A percentile compares a stretch with the other conserved stretches of the same genome.
phyloP scores from a whole-genome alignment of 2,888 invertebrate species.

The Papilio elwesi region DNA sequence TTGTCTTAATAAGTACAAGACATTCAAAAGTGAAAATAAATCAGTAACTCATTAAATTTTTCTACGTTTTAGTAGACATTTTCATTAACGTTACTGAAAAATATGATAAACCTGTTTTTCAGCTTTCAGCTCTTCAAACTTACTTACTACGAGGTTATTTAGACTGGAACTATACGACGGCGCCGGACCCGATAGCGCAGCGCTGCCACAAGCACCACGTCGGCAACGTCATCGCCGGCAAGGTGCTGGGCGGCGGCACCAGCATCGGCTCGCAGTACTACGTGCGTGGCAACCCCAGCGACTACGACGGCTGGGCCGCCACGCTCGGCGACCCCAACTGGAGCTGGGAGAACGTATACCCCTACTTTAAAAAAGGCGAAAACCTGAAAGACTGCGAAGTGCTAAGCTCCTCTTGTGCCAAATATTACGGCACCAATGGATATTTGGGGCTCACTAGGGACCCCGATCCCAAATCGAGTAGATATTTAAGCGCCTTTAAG shows the following conservation, averaged over 20 bases:
- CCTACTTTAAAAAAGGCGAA: constrained; percentile 58
- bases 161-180: constrained; percentile 53
- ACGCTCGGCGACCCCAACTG: constrained; percentile 50
- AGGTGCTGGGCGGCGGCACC: constrained; percentile 61
- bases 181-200: constrained; percentile 48
- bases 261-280: constrained; percentile 51
- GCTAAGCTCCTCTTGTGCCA: constrained; percentile 43
- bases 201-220: constrained; percentile 42
- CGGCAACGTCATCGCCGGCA: constrained; percentile 51
- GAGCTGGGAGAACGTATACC: constrained; percentile 52
- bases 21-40: too few species aligned
- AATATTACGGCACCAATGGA: constrained; percentile 50
- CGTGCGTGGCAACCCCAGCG: constrained; percentile 49
- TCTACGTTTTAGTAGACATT: too few species aligned
- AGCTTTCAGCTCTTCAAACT: constrained; percentile 54
- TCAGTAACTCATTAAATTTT: too few species aligned
- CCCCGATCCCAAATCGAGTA: constrained; percentile 38
- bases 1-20: too few species aligned
- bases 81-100: too few species aligned
- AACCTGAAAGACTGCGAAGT: constrained; percentile 46
- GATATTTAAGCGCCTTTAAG: constrained; percentile 59
- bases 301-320: constrained; percentile 54
- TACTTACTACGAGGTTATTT: constrained; percentile 44
- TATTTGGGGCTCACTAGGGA: constrained; percentile 47
- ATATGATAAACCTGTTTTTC: constrained; percentile 36